Evolutionary conservation across 2,797 vertebrate genomes (phyloP), one percentile per base, ranked within the genome.

Genomic region (Sebastes nivosus): DNA sequence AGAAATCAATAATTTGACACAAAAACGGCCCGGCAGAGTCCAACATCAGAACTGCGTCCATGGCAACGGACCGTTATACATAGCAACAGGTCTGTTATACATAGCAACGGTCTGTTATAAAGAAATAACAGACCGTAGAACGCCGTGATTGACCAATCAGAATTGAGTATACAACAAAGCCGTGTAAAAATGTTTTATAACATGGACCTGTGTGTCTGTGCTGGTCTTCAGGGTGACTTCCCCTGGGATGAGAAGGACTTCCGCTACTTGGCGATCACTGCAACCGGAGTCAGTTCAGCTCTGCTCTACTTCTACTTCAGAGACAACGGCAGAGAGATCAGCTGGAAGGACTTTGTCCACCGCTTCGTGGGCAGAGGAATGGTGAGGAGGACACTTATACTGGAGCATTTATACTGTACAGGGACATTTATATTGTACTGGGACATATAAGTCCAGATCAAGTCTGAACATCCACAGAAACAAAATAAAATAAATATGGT

Each of bases 231-330:
- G 97, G 96, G 97, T 0, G 95, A 97, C 70, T 75, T 97, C 64
- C 97, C 97, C 1, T 96, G 97, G 96, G 96, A 96, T 8, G 94
- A 97, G 81, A 95, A 95, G 82, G 95, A 96, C 29, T 97, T 97
- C 87, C 88, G 91, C 5, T 96, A 93, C 85, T 13, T 96, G 64
- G 87, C 76, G 0, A 2, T 96, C n/a, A 60, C 81, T 1, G 75
- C 80, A 0, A 90, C 92, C 0, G 95, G 95, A 0, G 8, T 96
- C 20, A 54, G 90, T 1, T 81, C 91, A 0, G 83, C 82, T 8
- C 74, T 96, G 75, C 83, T 96, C 5, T 95, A 94, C 80, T 84
- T 94, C 9, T 96, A 88, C 84, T 93, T 96, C 83, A 88, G 90
- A 92, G 95, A 97, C 67, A 82, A 75, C 0, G 94, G 96, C 71